These are phyloP conservation scores for Chouioia cunea DNA, from an alignment of 2,888 invertebrate species.

Conservation along the genomic window DNA sequence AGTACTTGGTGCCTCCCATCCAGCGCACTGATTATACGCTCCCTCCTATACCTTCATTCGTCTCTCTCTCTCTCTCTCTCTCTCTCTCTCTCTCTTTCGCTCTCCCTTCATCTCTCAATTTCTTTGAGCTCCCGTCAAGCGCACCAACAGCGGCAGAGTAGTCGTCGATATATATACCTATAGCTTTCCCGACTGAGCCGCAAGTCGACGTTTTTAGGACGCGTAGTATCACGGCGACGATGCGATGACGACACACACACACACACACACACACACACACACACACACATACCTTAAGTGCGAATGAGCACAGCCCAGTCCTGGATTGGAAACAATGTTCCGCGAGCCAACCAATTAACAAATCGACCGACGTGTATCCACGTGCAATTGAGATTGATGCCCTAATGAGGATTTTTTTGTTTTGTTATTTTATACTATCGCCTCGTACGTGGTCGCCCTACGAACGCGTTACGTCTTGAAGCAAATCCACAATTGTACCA, in stretches of 20 bases:
- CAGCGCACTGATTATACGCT: conserved; percentile 20
- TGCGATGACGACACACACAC: neutral
- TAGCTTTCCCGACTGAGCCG: neutral
- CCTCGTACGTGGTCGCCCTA: too few species aligned
- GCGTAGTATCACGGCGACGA: conserved; percentile 38
- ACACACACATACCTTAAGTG: conserved; percentile 27
- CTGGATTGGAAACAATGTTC: conserved; percentile 48
- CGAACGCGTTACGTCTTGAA: too few species aligned
- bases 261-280: neutral
- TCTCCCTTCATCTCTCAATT: conserved; percentile 7
- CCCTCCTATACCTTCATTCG: neutral
- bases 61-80: neutral
- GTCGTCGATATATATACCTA: too few species aligned
- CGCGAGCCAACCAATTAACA: conserved; percentile 46
- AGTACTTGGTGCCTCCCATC: conserved; percentile 34
- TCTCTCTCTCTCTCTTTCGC: neutral
- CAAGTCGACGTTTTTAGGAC: conserved; percentile 48
- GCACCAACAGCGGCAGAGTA: neutral
- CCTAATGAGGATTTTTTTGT: neutral
- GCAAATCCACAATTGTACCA: too few species aligned
- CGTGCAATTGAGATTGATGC: neutral
- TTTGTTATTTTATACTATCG: too few species aligned
- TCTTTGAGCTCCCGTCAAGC: conserved; percentile 1
- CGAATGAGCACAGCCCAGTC: conserved; percentile 40
- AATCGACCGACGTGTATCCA: conserved; percentile 43